Percentiles rank a stretch among this genome's conserved stretches.
Conservation (phyloP, 2,797 vertebrate species). For the Enteromius anoplus region DNA sequence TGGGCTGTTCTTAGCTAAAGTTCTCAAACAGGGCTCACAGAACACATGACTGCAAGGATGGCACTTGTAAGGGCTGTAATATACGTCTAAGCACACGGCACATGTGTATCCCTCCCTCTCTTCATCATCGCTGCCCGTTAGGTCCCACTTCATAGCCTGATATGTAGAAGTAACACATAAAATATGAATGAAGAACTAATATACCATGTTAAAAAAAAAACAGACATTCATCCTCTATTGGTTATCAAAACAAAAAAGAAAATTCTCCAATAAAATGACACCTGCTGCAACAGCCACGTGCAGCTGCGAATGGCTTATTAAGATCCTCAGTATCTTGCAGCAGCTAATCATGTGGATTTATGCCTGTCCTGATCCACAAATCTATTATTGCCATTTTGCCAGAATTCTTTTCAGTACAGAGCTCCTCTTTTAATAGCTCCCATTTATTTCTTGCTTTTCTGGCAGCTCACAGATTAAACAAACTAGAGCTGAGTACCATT, state of each 20-base stretch:
- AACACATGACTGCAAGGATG: slow-evolving; percentile 91
- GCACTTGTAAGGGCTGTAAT: slow-evolving; percentile 91
- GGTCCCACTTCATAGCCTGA: slow-evolving; percentile 69
- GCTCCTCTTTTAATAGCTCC: slow-evolving; percentile 4
- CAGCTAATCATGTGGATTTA: slow-evolving; percentile 28
- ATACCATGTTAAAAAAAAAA: background rate
- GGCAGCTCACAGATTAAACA: slow-evolving; percentile 1
- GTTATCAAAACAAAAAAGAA: background rate
- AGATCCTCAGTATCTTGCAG: slow-evolving; percentile 33
- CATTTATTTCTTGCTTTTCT: slow-evolving; percentile 9
- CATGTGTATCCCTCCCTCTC: slow-evolving; percentile 87
- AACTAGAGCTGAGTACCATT: background rate
- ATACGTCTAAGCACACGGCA: slow-evolving; percentile 90
- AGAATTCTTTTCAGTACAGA: background rate
- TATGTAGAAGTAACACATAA: slow-evolving; percentile 48
- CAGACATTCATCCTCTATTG: background rate
- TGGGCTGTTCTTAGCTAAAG: slow-evolving; percentile 85
- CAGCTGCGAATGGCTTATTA: slow-evolving; percentile 14
- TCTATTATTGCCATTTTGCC: slow-evolving; percentile 23
- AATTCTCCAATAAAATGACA: slow-evolving; percentile 8
- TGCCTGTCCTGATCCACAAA: background rate
- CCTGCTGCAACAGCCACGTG: slow-evolving; percentile 8
- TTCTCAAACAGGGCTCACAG: slow-evolving; percentile 92
- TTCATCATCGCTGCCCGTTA: slow-evolving; percentile 78
- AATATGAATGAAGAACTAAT: background rate